phyloP scores from a whole-genome alignment of 2,797 vertebrate species.

The Phaenicophaeus curvirostris region DNA sequence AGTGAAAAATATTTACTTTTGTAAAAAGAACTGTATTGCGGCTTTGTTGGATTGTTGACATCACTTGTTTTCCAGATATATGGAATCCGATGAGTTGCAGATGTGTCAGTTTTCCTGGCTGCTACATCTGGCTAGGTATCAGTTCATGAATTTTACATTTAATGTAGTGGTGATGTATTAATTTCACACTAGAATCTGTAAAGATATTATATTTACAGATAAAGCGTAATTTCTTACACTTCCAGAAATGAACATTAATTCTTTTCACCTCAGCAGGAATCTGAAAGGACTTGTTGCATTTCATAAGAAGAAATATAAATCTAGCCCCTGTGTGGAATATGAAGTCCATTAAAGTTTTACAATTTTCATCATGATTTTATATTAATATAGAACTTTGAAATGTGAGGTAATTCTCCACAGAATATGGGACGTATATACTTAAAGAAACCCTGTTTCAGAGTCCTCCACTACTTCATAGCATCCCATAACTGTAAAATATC shows the following conservation, averaged over 20 bases:
- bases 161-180: conserved; percentile 21
- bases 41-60: not conserved
- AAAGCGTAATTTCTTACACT: conserved; percentile 26
- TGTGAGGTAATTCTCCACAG: not conserved
- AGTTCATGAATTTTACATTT: conserved; percentile 47
- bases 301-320: conserved; percentile 1
- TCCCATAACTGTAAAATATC: not conserved
- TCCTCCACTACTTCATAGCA: not conserved
- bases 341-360: not conserved
- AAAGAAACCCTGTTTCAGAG: not conserved
- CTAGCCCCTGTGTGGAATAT: not conserved
- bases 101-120: conserved; percentile 6
- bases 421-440: not conserved
- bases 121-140: not conserved
- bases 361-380: not conserved
- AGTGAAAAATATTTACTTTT: not conserved
- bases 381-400: not conserved
- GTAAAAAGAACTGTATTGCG: not conserved
- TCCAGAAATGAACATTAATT: conserved; percentile 29
- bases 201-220: conserved; percentile 32
- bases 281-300: conserved; percentile 18
- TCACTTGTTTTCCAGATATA: not conserved
- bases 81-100: not conserved
- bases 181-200: conserved; percentile 53
- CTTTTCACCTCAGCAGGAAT: conserved; percentile 19